phyloP scores from a whole-genome alignment of 2,888 invertebrate genomes.

The Caenorhabditis japonica region DNA sequence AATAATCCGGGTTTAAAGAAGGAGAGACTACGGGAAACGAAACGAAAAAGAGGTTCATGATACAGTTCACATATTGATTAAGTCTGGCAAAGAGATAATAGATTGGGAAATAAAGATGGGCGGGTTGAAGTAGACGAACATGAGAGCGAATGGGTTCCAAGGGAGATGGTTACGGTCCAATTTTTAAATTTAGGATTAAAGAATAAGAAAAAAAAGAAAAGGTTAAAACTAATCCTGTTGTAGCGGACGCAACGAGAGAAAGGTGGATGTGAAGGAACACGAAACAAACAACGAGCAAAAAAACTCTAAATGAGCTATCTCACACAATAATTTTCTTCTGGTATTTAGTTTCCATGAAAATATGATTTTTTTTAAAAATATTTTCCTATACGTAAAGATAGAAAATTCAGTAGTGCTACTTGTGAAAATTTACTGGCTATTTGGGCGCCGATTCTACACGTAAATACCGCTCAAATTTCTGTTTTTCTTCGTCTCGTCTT shows the following conservation, averaged over 20 bases:
- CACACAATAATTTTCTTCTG: constrained; percentile 12
- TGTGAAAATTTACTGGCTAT: too few species aligned
- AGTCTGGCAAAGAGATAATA: constrained; percentile 7
- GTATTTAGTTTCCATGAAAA: not conserved
- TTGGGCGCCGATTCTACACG: not conserved
- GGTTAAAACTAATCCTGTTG: constrained; percentile 22
- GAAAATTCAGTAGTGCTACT: too few species aligned
- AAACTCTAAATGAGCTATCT: constrained; percentile 1
- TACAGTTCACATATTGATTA: constrained; percentile 17
- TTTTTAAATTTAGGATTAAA: too few species aligned
- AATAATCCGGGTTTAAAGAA: not conserved
- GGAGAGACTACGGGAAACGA: too few species aligned
- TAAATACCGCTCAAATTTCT: constrained; percentile 7
- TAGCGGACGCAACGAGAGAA: constrained; percentile 10
- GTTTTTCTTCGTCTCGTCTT: not conserved
- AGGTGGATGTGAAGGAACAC: constrained; percentile 9
- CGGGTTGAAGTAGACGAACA: constrained; percentile 36
- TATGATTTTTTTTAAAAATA: too few species aligned
- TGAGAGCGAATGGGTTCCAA: constrained; percentile 37
- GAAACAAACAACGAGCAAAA: constrained; percentile 4
- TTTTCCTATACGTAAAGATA: too few species aligned
- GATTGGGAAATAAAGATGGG: constrained; percentile 1
- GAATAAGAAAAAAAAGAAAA: not conserved
- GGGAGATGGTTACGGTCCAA: constrained; percentile 29
- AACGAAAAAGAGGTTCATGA: not conserved